A percentile compares a stretch with the other conserved stretches of the same genome.
These are phyloP conservation scores for Gadopsis marmoratus DNA, from an alignment of 2,797 vertebrate species.

Conservation along the genomic window DNA sequence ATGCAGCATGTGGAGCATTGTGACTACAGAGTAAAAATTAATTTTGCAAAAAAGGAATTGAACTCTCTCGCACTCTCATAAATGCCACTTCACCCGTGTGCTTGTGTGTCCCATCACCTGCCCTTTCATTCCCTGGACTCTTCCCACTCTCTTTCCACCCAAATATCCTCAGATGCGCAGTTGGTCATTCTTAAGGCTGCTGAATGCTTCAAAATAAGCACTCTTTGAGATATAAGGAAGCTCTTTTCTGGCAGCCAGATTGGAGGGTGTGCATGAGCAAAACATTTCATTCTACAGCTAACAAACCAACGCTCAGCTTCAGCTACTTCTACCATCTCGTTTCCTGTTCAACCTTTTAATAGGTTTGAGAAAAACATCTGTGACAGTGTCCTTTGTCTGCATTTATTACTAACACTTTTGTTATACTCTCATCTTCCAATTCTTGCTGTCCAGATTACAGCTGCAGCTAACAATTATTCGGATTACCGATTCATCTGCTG, in stretches of 20 bases:
- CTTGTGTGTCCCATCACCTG: constrained; percentile 7
- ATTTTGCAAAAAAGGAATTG: neutral
- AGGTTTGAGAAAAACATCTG: neutral
- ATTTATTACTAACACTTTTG: neutral
- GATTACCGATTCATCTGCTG: neutral
- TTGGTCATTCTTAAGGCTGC: constrained; percentile 10
- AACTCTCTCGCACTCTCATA: neutral
- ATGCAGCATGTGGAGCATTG: constrained; percentile 4
- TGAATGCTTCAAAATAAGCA: neutral
- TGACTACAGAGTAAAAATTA: constrained; percentile 18
- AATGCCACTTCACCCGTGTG: neutral
- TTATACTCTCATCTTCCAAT: neutral
- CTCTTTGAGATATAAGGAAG: neutral
- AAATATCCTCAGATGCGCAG: constrained; percentile 22
- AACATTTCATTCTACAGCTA: neutral
- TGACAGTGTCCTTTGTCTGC: neutral
- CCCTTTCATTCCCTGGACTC: constrained; percentile 7
- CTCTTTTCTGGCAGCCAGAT: neutral
- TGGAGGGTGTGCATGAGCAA: neutral
- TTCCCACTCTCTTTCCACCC: constrained; percentile 21
- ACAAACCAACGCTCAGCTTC: neutral
- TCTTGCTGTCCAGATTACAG: neutral
- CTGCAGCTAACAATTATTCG: neutral
- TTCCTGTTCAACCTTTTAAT: neutral
- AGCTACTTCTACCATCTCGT: neutral